Conservation (phyloP, 2,113 vertebrate species). For the Beaufortia kweichowensis region DNA sequence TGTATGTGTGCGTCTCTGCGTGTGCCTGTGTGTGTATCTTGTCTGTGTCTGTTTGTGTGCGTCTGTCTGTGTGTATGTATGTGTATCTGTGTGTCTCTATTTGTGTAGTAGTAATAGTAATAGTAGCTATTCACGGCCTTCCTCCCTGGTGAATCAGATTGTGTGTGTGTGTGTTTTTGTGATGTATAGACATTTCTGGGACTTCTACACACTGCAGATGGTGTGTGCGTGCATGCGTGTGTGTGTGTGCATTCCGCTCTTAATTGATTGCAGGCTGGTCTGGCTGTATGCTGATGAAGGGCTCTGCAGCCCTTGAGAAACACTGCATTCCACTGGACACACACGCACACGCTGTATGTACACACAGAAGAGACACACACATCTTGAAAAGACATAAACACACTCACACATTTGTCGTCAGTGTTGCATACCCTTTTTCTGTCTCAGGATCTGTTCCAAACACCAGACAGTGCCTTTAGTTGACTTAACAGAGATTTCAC, state of each 20-base stretch:
- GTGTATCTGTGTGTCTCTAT: too few relatives aligned
- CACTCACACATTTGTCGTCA: background rate
- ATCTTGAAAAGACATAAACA: conserved; percentile 29
- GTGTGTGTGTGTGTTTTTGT: conserved; percentile 31
- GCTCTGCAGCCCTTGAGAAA: conserved; percentile 44
- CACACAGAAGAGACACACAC: background rate
- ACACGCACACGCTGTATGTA: conserved; percentile 17
- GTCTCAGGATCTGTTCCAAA: too few relatives aligned
- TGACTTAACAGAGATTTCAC: too few relatives aligned
- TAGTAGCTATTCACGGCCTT: conserved; percentile 21
- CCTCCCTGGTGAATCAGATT: conserved; percentile 22
- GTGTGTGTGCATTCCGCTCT: conserved; percentile 39
- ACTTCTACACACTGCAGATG: background rate
- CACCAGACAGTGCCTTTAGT: too few relatives aligned
- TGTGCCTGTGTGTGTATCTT: too few relatives aligned
- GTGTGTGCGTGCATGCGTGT: conserved; percentile 28
- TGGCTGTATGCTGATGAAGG: conserved; percentile 51
- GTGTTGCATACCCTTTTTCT: background rate
- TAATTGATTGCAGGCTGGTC: conserved; percentile 58
- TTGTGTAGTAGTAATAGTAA: conserved; percentile 1
- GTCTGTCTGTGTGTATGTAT: too few relatives aligned
- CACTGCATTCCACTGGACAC: conserved; percentile 9
- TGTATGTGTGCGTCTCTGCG: too few relatives aligned
- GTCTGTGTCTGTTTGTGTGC: too few relatives aligned
- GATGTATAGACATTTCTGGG: conserved; percentile 18